Conservation (phyloP, 2,113 vertebrate genomes). For the Vombatus ursinus region DNA sequence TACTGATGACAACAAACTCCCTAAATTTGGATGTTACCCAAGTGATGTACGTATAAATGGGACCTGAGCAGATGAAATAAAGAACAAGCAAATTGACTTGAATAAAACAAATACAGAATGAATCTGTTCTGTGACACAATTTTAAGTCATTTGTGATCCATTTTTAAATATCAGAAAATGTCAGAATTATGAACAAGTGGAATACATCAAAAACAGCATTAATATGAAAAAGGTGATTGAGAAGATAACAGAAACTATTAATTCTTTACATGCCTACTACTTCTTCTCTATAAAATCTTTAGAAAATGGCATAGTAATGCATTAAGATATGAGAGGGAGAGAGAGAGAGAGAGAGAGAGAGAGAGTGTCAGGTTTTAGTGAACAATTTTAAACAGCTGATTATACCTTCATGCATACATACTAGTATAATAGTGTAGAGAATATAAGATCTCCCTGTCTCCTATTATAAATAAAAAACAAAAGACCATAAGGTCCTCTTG, state of each 20-base stretch:
- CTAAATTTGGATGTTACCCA: background rate
- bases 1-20: background rate
- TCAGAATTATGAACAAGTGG: background rate
- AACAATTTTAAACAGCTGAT: too few species aligned
- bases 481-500: too few species aligned
- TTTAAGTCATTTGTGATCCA: too few species aligned
- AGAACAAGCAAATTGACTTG: background rate
- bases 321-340: background rate
- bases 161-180: background rate
- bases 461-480: too few species aligned
- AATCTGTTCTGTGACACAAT: background rate
- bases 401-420: too few species aligned
- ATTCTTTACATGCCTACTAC: background rate
- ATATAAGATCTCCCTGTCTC: too few species aligned
- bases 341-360: background rate
- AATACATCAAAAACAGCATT: too few species aligned
- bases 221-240: background rate
- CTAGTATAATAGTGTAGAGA: too few species aligned
- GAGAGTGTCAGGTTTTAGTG: too few species aligned
- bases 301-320: background rate
- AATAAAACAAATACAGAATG: background rate
- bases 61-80: background rate
- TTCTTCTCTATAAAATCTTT: background rate
- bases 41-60: background rate
- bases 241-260: background rate